Conservation (phyloP, 2,797 vertebrate species). For the Podarcis lilfordi region DNA sequence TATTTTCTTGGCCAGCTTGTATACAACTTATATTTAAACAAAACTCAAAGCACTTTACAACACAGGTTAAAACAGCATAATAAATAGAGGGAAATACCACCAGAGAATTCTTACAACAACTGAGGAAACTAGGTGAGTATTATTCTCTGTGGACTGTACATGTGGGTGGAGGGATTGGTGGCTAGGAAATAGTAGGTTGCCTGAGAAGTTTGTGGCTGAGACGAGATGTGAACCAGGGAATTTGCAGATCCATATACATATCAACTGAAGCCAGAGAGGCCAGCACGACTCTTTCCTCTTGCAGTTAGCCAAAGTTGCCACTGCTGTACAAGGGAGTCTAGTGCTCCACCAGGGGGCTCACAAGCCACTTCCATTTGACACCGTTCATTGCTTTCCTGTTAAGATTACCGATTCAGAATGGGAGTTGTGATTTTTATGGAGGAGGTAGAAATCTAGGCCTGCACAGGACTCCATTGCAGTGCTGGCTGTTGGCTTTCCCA, state of each 20-base stretch:
- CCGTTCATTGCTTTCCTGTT: background rate
- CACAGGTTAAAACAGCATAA: no score
- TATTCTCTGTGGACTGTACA: background rate
- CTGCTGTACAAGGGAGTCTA: background rate
- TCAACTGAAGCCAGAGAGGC: background rate
- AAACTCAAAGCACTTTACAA: no score
- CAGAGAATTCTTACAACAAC: background rate
- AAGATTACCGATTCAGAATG: background rate
- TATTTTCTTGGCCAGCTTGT: no score
- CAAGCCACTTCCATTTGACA: background rate
- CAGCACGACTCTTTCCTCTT: background rate
- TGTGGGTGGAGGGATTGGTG: background rate
- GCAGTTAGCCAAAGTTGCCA: background rate
- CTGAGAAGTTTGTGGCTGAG: background rate
- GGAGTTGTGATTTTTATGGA: background rate
- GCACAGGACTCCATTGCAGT: background rate
- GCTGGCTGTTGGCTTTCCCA: no score
- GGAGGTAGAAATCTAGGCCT: background rate
- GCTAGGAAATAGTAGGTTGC: background rate
- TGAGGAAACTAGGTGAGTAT: background rate
- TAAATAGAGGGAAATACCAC: no score
- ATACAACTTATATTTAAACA: no score
- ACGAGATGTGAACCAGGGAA: background rate
- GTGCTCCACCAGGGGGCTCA: conserved; percentile 29
- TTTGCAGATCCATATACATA: background rate